Evolutionary conservation across 2,888 invertebrate species (phyloP).

Genomic region (Microctonus brassicae): DNA sequence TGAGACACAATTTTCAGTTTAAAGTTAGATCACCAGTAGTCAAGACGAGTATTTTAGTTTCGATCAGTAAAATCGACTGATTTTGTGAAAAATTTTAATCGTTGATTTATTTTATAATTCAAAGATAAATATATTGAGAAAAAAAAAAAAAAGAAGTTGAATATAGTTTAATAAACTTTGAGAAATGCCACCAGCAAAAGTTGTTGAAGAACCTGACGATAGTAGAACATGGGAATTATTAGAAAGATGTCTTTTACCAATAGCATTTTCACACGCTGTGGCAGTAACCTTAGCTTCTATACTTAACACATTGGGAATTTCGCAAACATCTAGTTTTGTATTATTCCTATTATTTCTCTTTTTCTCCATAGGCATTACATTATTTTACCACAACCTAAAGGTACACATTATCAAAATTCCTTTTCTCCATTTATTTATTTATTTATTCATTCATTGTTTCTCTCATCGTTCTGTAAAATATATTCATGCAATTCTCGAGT

Average conservation of each 20-base stretch:
- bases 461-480: no score
- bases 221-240: conserved; percentile 74
- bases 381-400: conserved; percentile 89
- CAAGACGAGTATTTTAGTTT: conserved; percentile 52
- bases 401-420: conserved; percentile 69
- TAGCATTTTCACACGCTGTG: conserved; percentile 84
- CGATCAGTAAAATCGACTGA: conserved; percentile 35
- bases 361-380: conserved; percentile 80
- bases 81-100: conserved; percentile 26
- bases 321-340: conserved; percentile 82
- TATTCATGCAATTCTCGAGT: neutral
- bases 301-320: conserved; percentile 80
- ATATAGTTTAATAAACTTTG: conserved; percentile 26
- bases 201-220: conserved; percentile 62
- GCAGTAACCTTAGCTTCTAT: conserved; percentile 82
- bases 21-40: conserved; percentile 67
- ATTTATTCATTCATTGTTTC: neutral
- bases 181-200: conserved; percentile 58
- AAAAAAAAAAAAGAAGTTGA: no score
- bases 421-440: neutral
- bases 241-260: conserved; percentile 82
- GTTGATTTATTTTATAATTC: conserved; percentile 34
- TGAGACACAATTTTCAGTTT: conserved; percentile 65
- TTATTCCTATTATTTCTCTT: conserved; percentile 82
- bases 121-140: conserved; percentile 40